Base-by-base conservation (phyloP, 2,113 vertebrate genomes). In the Amphilophus citrinellus region DNA sequence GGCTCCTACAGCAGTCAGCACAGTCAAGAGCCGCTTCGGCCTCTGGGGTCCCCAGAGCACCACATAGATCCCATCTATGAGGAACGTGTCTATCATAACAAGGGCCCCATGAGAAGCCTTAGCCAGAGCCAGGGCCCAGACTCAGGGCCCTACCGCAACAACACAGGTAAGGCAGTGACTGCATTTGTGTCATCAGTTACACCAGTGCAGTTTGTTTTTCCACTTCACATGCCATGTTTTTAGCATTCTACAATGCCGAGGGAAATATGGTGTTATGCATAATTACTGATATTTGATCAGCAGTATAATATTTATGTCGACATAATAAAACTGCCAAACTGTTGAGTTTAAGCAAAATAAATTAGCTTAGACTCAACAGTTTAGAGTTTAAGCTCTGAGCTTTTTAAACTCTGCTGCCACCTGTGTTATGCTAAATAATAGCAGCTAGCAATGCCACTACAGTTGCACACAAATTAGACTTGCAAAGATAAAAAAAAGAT, bases 11-110 rank as follows among this genome's bases (percentile, higher is more conserved):
- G 97, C 94, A 98, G 97, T 94, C 98, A 99, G 93, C 98, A 98
- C 93, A 97, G 97, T 91, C 98, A 99, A 0, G 98, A 99, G 88
- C 95, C 93, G 56, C 92, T 98, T 84, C 96, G 98, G 91, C 97
- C 98, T n/a, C 95, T 99, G 88, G 98, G 98, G 89, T 99, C 98
- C 89, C 98, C 98, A 7, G 98, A 99, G 58, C 98, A 98, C 94
- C 97, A 99, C 84, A 98, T 99, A 94, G 97, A 99, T 92, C 98
- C 98, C 88, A 98, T 99, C 95, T 99, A 99, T 95, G 98, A 99
- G 95, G 98, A 99, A 92, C 96, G 97, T 65, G 97, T 98, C 90
- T 99, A 99, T 95, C 98, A 98, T 96, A 99, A 98, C 96, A 99
- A 99, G 90, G 97, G 97, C 88, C 98, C 97, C 82, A 98, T 98